These are phyloP conservation scores for Sphinx pinastri DNA, from an alignment of 2,888 invertebrate genomes.

Conservation along the genomic window DNA sequence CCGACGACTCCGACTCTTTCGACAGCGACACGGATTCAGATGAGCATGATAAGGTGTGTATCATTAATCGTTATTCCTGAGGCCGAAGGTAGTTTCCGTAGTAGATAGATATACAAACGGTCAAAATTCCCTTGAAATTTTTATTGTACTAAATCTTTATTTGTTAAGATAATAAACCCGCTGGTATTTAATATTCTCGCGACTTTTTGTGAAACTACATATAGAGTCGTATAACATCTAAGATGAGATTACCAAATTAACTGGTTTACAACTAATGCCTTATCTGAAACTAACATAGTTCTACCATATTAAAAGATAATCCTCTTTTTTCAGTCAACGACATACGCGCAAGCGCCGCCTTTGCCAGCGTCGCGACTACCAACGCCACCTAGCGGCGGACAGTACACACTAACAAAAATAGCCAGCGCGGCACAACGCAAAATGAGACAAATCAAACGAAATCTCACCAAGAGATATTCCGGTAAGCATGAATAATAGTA, in stretches of 20 bases:
- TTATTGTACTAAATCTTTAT: too few relatives aligned
- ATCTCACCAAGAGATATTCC: slow-evolving; percentile 84
- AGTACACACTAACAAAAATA: slow-evolving; percentile 86
- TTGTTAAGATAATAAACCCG: too few relatives aligned
- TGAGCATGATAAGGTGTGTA: slow-evolving; percentile 65
- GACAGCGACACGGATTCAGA: slow-evolving; percentile 87
- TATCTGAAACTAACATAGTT: too few relatives aligned
- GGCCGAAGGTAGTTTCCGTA: too few relatives aligned
- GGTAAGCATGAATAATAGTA: slow-evolving; percentile 49
- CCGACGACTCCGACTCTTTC: slow-evolving; percentile 89
- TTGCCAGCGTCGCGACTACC: slow-evolving; percentile 80
- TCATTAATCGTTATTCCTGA: background rate
- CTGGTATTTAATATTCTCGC: too few relatives aligned
- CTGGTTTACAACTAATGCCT: too few relatives aligned
- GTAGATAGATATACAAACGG: too few relatives aligned
- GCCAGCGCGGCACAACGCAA: slow-evolving; percentile 85
- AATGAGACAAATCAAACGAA: slow-evolving; percentile 87
- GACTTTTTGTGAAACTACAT: too few relatives aligned
- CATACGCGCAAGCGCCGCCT: slow-evolving; percentile 56
- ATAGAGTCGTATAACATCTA: too few relatives aligned
- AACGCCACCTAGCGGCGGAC: slow-evolving; percentile 84
- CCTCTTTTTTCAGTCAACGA: slow-evolving; percentile 42
- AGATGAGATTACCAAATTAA: too few relatives aligned
- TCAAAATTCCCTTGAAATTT: too few relatives aligned
- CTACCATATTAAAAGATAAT: background rate